Conservation (phyloP, 2,888 invertebrate species). For the Hirtodrosophila alboralis region DNA sequence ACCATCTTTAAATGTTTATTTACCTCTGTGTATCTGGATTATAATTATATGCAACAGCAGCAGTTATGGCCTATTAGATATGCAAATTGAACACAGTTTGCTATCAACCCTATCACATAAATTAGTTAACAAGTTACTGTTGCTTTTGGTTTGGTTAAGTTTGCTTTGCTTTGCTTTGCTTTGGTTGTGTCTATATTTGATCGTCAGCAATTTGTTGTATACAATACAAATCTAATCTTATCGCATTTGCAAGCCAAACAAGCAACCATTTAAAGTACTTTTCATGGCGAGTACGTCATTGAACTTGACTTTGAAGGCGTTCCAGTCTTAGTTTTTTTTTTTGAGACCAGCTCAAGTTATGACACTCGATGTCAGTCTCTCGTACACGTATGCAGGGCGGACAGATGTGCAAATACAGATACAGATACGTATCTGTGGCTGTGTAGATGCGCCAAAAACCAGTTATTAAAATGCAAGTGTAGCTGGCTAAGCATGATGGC, state of each 20-base stretch:
- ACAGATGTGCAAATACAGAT: conserved; percentile 37
- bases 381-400: conserved; percentile 46
- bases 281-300: conserved; percentile 65
- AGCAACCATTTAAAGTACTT: conserved; percentile 60
- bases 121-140: conserved; percentile 63
- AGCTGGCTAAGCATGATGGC: conserved; percentile 56
- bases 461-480: conserved; percentile 55
- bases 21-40: conserved; percentile 8
- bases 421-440: conserved; percentile 1
- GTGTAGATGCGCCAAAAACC: conserved; percentile 45
- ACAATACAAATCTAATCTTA: conserved; percentile 57
- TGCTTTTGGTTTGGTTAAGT: too few species aligned
- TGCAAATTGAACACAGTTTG: conserved; percentile 66
- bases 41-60: conserved; percentile 56
- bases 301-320: conserved; percentile 80
- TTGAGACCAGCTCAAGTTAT: conserved; percentile 50
- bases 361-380: conserved; percentile 63
- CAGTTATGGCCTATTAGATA: conserved; percentile 70
- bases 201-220: conserved; percentile 35
- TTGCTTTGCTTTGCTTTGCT: too few species aligned
- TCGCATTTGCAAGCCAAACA: conserved; percentile 44
- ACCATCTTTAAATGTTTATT: conserved; percentile 20
- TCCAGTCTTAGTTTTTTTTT: conserved; percentile 61
- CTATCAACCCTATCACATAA: conserved; percentile 68
- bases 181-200: conserved; percentile 9